These are phyloP conservation scores for Chalcis sispes DNA, from an alignment of 2,888 invertebrate genomes.

Conservation along the genomic window DNA sequence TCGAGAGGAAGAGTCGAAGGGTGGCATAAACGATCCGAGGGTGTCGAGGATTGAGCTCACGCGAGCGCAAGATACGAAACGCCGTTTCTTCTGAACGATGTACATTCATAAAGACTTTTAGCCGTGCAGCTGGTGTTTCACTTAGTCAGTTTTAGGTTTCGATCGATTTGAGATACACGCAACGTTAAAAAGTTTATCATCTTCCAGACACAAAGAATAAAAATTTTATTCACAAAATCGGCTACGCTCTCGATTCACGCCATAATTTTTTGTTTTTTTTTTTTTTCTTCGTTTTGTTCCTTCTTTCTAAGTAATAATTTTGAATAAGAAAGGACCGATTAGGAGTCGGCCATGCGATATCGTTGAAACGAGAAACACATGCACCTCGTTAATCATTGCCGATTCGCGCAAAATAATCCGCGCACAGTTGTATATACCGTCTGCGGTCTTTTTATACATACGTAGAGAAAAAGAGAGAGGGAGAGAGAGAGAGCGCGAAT, in stretches of 20 bases:
- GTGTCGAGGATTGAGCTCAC: background rate
- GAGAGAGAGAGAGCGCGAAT: background rate
- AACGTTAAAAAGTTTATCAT: conserved; percentile 37
- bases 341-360: conserved; percentile 9
- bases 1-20: background rate
- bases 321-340: background rate
- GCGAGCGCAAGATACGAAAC: background rate
- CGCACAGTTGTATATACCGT: no score
- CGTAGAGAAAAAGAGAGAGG: background rate
- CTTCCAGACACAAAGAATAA: conserved; percentile 1
- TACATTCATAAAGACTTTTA: conserved; percentile 31
- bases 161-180: background rate
- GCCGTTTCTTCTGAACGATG: background rate
- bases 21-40: background rate
- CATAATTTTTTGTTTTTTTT: no score
- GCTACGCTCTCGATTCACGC: background rate
- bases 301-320: conserved; percentile 14
- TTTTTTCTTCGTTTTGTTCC: no score
- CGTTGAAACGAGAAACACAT: conserved; percentile 28
- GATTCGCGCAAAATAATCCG: no score
- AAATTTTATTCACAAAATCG: conserved; percentile 12
- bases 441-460: no score
- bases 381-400: conserved; percentile 43
- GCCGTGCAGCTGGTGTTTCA: no score
- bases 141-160: no score